Percentiles rank a stretch among this genome's conserved stretches.
Conservation (phyloP, 1,140 invertebrate genomes). For the Achatina immaculata region DNA sequence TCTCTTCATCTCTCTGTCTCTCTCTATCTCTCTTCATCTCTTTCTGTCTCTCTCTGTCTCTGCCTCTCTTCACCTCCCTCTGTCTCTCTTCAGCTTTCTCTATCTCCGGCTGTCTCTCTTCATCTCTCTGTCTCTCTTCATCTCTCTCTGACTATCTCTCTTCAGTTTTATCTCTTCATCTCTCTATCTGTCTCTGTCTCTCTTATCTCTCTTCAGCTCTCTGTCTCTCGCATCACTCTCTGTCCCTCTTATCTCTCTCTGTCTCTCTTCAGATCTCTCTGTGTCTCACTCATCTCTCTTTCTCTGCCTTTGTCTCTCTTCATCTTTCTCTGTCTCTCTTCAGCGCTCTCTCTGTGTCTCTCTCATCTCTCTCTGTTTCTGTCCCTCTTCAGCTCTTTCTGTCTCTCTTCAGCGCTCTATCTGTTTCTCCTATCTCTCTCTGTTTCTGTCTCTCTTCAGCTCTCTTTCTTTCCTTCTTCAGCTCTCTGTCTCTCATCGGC, state of each 20-base stretch:
- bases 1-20: conserved; percentile 33
- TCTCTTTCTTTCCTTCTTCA: neutral
- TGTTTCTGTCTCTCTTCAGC: neutral
- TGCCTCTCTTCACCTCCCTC: neutral
- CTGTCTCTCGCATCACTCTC: conserved; percentile 9
- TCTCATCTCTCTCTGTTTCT: no score
- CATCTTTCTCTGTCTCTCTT: neutral
- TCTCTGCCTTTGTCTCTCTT: neutral
- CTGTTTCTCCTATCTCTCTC: conserved; percentile 9
- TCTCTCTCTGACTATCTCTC: neutral
- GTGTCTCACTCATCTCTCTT: neutral
- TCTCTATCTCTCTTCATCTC: conserved; percentile 26
- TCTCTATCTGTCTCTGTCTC: conserved; percentile 34
- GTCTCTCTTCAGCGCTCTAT: neutral
- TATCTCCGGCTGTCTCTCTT: conserved; percentile 7
- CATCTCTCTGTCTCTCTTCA: conserved; percentile 12
- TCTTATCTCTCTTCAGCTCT: conserved; percentile 23
- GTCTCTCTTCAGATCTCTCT: conserved; percentile 12
- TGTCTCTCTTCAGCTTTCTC: conserved; percentile 14
- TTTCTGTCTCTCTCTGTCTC: conserved; percentile 15
- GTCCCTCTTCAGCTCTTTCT: no score
- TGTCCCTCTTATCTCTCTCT: neutral
- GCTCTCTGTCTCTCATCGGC: neutral
- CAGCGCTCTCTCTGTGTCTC: neutral
- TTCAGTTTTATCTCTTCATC: conserved; percentile 3